Evolutionary conservation across 2,888 invertebrate genomes (phyloP).

Genomic region (Zhuqinia jingwanae): DNA sequence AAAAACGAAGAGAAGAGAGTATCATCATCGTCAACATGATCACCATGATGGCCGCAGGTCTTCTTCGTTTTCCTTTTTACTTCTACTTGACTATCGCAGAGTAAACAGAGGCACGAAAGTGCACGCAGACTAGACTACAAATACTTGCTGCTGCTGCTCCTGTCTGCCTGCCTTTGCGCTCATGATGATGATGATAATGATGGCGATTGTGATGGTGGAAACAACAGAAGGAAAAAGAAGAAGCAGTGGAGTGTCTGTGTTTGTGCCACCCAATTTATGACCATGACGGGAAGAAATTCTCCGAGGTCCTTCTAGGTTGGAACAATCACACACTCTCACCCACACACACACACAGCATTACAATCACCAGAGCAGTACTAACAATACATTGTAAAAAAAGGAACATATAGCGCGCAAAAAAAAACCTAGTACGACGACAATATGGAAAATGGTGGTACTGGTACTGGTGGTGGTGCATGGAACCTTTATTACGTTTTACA

Average conservation of each 20-base stretch:
- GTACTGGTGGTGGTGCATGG: not conserved
- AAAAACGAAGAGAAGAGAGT: constrained; percentile 22
- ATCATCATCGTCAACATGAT: constrained; percentile 14
- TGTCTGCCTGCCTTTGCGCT: not conserved
- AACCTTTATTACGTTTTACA: constrained; percentile 45
- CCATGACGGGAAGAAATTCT: constrained; percentile 70
- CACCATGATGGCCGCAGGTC: constrained; percentile 67
- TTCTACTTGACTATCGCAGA: constrained; percentile 17
- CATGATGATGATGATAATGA: not conserved
- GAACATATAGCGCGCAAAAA: constrained; percentile 30
- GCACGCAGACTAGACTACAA: constrained; percentile 69
- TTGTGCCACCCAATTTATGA: constrained; percentile 72
- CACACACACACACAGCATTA: no score
- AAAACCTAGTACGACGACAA: not conserved
- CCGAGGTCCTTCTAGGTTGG: constrained; percentile 45
- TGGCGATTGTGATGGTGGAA: constrained; percentile 40
- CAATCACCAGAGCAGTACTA: not conserved
- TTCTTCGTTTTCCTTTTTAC: constrained; percentile 38
- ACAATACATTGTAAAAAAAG: constrained; percentile 12
- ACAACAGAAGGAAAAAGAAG: no score
- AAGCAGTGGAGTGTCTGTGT: constrained; percentile 48
- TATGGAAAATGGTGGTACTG: no score
- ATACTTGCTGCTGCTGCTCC: constrained; percentile 61
- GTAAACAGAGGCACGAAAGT: constrained; percentile 45
- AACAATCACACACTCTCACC: not conserved